A percentile compares a stretch with the other conserved stretches of the same genome.
Conservation (phyloP, 2,113 vertebrate species). For the Mungos mungo region DNA sequence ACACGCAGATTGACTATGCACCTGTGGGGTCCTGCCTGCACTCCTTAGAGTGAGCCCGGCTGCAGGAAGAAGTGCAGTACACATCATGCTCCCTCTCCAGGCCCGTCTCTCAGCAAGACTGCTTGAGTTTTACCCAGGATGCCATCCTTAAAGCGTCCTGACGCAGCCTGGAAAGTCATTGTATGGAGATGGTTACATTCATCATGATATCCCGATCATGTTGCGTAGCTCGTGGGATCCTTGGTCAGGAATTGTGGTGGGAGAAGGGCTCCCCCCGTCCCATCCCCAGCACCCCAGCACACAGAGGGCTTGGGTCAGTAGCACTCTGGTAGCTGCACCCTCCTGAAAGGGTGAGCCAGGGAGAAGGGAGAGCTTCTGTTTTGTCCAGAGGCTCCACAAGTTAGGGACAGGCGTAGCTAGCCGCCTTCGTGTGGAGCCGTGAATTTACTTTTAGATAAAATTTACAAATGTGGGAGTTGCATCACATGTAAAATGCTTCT, state of each 20-base stretch:
- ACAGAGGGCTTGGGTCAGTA: background rate
- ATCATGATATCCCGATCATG: background rate
- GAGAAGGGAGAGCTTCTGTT: too few relatives aligned
- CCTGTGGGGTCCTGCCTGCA: accelerated
- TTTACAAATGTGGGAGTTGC: background rate
- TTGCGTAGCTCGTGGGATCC: background rate
- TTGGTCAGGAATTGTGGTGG: background rate
- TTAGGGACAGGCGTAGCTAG: background rate
- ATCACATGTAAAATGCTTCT: background rate
- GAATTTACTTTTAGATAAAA: slow-evolving; percentile 8
- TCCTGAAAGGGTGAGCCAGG: background rate
- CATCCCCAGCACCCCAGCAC: background rate
- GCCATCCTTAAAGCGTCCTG: background rate
- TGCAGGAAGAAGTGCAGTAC: background rate
- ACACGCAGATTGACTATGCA: background rate
- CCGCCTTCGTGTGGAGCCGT: background rate
- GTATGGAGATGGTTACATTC: background rate
- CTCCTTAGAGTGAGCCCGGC: background rate
- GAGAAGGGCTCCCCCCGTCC: background rate
- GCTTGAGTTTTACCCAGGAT: background rate
- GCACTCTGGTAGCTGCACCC: too few relatives aligned
- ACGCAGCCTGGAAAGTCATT: background rate
- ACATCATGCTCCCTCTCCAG: background rate
- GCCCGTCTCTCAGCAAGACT: background rate
- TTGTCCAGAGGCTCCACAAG: background rate